Conservation (phyloP, 2,113 vertebrate genomes). For the Tachysurus vachellii region DNA sequence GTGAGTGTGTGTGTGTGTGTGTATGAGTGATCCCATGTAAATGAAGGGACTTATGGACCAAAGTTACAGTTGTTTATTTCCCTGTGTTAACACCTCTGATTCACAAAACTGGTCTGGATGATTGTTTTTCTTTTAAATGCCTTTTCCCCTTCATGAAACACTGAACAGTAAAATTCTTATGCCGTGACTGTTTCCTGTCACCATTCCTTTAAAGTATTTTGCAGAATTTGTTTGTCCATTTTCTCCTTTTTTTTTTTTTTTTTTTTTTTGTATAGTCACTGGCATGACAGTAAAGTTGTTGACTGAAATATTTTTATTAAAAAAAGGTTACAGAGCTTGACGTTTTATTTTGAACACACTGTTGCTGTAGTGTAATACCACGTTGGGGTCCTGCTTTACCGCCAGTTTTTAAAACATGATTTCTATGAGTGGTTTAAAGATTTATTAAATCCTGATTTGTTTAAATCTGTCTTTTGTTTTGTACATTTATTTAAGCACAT, state of each 20-base stretch:
- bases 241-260: neutral
- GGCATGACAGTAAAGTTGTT: neutral
- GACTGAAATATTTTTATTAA: conserved; percentile 15
- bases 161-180: neutral
- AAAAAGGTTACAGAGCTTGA: neutral
- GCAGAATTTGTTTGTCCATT: neutral
- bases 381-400: conserved; percentile 12
- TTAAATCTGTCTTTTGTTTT: neutral
- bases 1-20: too few species aligned
- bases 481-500: neutral
- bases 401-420: conserved; percentile 35
- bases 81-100: neutral
- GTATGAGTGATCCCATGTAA: neutral
- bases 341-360: conserved; percentile 32
- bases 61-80: neutral
- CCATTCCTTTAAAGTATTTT: neutral
- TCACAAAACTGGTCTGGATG: neutral
- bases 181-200: neutral
- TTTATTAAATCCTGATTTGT: conserved; percentile 40
- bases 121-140: neutral
- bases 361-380: neutral
- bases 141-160: conserved; percentile 1
- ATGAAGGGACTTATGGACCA: neutral
- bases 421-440: conserved; percentile 42
- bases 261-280: neutral